These are phyloP conservation scores for Parnassius mnemosyne DNA, from an alignment of 2,888 invertebrate species.

Conservation along the genomic window DNA sequence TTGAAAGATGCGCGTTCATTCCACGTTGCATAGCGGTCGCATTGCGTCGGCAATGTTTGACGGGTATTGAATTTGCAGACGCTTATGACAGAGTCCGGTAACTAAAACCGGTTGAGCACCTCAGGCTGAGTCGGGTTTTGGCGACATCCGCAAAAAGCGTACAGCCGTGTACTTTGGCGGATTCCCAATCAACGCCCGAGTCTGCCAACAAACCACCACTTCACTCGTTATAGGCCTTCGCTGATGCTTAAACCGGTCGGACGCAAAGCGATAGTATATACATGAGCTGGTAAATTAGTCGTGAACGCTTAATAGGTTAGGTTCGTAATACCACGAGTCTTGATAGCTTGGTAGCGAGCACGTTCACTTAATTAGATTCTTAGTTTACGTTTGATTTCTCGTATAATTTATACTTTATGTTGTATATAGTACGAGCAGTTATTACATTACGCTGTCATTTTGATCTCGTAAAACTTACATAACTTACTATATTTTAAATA, in stretches of 20 bases:
- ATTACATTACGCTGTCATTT: too few relatives aligned
- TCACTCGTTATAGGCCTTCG: slow-evolving; percentile 11
- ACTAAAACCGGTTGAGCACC: slow-evolving; percentile 75
- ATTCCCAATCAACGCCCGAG: slow-evolving; percentile 57
- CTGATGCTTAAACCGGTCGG: slow-evolving; percentile 34
- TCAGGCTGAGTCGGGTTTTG: slow-evolving; percentile 71
- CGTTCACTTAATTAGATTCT: neutral
- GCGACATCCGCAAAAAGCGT: slow-evolving; percentile 77
- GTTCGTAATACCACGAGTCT: neutral
- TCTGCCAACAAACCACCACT: slow-evolving; percentile 14
- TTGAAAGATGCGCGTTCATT: slow-evolving; percentile 35
- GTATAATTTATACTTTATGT: too few relatives aligned
- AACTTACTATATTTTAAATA: too few relatives aligned
- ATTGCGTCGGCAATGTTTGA: slow-evolving; percentile 70
- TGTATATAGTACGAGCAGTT: too few relatives aligned
- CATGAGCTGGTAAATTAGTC: neutral
- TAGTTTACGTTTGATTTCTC: neutral
- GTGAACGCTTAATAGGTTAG: slow-evolving; percentile 1
- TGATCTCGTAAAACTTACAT: too few relatives aligned
- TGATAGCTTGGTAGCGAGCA: neutral
- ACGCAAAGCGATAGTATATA: slow-evolving; percentile 37
- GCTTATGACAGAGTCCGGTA: slow-evolving; percentile 62
- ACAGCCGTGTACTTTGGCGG: slow-evolving; percentile 62
- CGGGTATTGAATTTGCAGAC: slow-evolving; percentile 75
- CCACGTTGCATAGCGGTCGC: slow-evolving; percentile 45